Base-by-base conservation (phyloP, 2,888 invertebrate genomes). In the Zygogramma bicolorata region DNA sequence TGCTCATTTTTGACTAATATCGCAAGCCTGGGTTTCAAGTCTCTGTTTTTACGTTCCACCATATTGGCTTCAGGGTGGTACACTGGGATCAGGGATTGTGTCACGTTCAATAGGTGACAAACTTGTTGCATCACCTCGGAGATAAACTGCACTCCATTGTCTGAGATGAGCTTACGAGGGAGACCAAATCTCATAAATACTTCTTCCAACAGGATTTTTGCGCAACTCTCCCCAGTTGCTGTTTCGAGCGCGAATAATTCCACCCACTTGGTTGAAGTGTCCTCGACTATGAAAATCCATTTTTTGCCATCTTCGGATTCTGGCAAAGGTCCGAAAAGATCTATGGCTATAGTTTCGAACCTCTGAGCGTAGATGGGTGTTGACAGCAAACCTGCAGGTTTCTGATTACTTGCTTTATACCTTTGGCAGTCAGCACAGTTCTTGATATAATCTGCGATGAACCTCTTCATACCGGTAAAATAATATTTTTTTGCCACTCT, bases 61-160 rank as follows among this genome's bases (percentile, higher is more conserved):
- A n/a, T n/a, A n/a, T n/a, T n/a, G n/a, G n/a, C n/a, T n/a, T n/a
- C 18, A 27, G 65, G 77, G 59, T 81, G 79, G 61, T 81, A 82
- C 6, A 79, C 61, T 20, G 68, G 63, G 18, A 46, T 68, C 8
- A 63, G 65, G 22, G 18, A 61, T 61, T 40, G 38, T 4, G 8
- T 8, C 3, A 40, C 40, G 13, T 40, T 40, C 40, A 40, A 40
- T 40, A 40, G 40, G 40, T 25, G 25, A 58, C 58, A 58, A 25
- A 63, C 29, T 25, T 63, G 63, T 46, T 63, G 63, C 63, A 63
- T 42, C 15, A 46, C 63, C 38, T 13, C 27, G 10, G 29, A 31
- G 10, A 63, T 46, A 46, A 46, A 63, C 29, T 46, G 46, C 22
- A 40, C 29, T n/a, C 61, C 61, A 34, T 61, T 61, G 20, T 61